Conservation (phyloP, 2,888 invertebrate species). For the Plagiodera versicolora region DNA sequence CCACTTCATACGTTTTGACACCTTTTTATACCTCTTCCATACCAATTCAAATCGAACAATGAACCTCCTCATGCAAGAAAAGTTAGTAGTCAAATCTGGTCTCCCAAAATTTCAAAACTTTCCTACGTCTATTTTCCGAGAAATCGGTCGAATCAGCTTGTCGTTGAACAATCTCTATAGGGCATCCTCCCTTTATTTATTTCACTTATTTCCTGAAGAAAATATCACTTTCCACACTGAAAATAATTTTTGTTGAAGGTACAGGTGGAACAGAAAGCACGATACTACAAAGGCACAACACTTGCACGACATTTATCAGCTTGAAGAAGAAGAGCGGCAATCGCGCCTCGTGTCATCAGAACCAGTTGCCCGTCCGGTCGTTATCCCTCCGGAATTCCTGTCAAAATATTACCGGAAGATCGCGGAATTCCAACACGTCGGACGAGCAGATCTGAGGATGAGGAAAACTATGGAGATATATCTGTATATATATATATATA, state of each 20-base stretch:
- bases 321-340: slow-evolving; percentile 55
- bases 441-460: slow-evolving; percentile 34
- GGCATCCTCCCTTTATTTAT: too few species aligned
- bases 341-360: slow-evolving; percentile 36
- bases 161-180: too few species aligned
- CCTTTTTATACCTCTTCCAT: too few species aligned
- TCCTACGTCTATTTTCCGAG: too few species aligned
- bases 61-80: too few species aligned
- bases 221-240: not conserved
- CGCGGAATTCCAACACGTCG: slow-evolving; percentile 26
- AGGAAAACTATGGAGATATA: not conserved
- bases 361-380: slow-evolving; percentile 45
- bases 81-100: too few species aligned
- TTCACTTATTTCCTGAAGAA: too few species aligned
- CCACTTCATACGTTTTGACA: too few species aligned
- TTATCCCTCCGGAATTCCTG: slow-evolving; percentile 43
- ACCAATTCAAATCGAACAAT: too few species aligned
- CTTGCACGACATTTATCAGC: slow-evolving; percentile 65
- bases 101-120: too few species aligned
- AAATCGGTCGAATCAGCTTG: too few species aligned
- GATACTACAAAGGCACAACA: slow-evolving; percentile 63
- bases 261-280: slow-evolving; percentile 58
- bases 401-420: slow-evolving; percentile 27
- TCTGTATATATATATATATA: not conserved
- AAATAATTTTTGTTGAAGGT: slow-evolving; percentile 43